These are phyloP conservation scores for Morus bassanus DNA, from an alignment of 2,797 vertebrate genomes.

Conservation along the genomic window DNA sequence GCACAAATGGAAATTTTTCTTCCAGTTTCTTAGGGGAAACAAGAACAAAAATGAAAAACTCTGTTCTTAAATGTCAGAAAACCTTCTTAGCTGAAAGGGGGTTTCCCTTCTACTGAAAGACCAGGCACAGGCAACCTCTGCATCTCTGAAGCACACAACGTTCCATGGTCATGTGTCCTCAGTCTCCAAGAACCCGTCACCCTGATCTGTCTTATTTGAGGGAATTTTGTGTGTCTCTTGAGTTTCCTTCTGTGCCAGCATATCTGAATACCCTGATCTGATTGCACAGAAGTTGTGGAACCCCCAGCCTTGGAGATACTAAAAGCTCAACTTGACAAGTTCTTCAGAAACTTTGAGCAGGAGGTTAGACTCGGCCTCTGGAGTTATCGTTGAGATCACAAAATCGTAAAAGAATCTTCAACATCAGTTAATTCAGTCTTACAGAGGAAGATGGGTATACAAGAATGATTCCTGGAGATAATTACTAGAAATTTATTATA, in stretches of 20 bases:
- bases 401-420: not conserved
- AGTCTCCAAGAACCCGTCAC: conserved; percentile 28
- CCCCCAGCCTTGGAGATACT: not conserved
- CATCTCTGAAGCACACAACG: not conserved
- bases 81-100: not conserved
- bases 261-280: not conserved
- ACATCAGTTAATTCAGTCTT: not conserved
- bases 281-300: not conserved
- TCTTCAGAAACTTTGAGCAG: not conserved
- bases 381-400: not conserved
- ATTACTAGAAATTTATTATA: not conserved
- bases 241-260: not conserved
- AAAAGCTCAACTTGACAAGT: not conserved
- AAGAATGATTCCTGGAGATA: not conserved
- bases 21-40: not conserved
- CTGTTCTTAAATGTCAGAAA: not conserved
- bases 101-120: not conserved
- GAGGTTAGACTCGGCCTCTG: not conserved
- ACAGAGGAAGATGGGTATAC: not conserved
- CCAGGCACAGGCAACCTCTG: not conserved
- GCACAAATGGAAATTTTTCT: not conserved
- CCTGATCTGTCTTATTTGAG: not conserved
- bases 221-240: not conserved
- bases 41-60: not conserved
- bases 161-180: not conserved